Conservation (phyloP, 2,888 invertebrate species). For the Halictus ligatus region DNA sequence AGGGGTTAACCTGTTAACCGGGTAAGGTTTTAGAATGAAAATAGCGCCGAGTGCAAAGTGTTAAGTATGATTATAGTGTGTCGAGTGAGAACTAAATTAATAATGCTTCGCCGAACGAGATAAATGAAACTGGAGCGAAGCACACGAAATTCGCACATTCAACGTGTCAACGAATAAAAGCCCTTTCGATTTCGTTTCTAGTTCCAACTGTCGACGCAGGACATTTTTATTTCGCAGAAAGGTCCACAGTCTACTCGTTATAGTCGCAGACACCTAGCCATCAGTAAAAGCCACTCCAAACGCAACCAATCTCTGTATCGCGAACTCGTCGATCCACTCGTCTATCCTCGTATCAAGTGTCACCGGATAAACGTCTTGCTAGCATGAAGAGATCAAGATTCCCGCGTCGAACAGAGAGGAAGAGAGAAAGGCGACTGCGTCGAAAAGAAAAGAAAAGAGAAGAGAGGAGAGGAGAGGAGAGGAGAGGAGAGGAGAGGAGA, state of each 20-base stretch:
- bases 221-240: not conserved
- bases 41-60: no score
- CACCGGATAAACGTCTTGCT: not conserved
- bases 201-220: no score
- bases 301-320: not conserved
- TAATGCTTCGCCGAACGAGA: no score
- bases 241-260: not conserved
- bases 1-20: no score
- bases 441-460: no score
- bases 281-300: not conserved
- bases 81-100: no score
- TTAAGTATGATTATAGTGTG: no score
- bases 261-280: not conserved
- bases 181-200: no score
- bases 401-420: not conserved
- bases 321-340: constrained; percentile 14
- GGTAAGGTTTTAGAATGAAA: no score
- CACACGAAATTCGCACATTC: no score
- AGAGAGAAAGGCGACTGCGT: not conserved
- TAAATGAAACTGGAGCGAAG: no score
- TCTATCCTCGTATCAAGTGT: constrained; percentile 18
- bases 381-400: not conserved
- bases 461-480: not conserved
- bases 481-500: not conserved
- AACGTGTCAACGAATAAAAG: no score